phyloP scores from a whole-genome alignment of 2,797 vertebrate genomes.

The Dipus sagitta region DNA sequence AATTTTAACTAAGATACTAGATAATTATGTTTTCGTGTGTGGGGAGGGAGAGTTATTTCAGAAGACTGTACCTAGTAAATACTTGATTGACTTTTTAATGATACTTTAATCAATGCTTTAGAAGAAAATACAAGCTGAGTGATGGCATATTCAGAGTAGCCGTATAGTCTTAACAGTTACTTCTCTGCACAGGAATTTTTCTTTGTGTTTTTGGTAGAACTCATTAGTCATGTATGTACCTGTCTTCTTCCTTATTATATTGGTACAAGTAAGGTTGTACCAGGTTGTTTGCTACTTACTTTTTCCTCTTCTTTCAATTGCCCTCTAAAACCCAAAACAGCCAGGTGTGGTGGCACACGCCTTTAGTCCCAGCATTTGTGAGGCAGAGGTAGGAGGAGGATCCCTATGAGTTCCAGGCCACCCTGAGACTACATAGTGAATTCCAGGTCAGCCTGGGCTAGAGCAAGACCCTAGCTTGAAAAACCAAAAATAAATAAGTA shows the following conservation, averaged over 20 bases:
- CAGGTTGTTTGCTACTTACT: neutral
- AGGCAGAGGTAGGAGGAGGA: no score
- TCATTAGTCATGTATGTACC: neutral
- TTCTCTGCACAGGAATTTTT: conserved; percentile 42
- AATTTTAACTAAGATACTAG: conserved; percentile 21
- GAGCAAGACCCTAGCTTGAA: no score
- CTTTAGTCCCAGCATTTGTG: no score
- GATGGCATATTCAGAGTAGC: conserved; percentile 11
- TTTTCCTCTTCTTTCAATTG: neutral
- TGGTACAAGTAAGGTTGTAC: conserved; percentile 11
- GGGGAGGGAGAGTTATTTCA: neutral
- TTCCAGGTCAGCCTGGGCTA: no score
- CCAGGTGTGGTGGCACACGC: no score
- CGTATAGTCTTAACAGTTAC: conserved; percentile 12
- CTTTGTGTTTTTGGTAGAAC: neutral
- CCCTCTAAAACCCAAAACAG: neutral
- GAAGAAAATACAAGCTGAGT: conserved; percentile 36
- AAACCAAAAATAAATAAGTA: neutral
- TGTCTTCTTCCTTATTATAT: neutral
- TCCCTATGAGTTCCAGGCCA: no score
- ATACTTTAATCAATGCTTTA: conserved; percentile 33
- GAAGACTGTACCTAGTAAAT: conserved; percentile 26
- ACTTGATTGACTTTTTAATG: conserved; percentile 38
- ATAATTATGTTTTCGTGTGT: neutral
- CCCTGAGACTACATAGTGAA: no score